phyloP scores from a whole-genome alignment of 2,888 invertebrate genomes.

The Dexiosoma caninum region DNA sequence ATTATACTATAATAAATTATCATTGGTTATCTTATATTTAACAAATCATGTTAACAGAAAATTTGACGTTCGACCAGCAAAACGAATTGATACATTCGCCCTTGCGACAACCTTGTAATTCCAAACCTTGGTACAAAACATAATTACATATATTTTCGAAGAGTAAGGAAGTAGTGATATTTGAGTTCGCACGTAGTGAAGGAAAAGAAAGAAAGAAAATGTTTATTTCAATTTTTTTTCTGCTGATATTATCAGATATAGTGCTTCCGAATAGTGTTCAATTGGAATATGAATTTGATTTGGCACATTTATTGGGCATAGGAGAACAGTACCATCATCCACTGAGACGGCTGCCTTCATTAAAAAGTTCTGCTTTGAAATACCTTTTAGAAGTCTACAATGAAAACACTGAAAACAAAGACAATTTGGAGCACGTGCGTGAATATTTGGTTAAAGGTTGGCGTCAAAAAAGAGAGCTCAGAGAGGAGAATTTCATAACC shows the following conservation, averaged over 20 bases:
- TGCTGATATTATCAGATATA: not conserved
- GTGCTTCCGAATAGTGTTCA: not conserved
- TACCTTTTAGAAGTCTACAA: slow-evolving; percentile 93
- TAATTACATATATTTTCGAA: not conserved
- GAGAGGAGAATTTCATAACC: slow-evolving; percentile 80
- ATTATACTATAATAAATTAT: too few relatives aligned
- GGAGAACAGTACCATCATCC: slow-evolving; percentile 84
- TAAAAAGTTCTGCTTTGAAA: slow-evolving; percentile 82
- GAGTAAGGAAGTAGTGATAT: not conserved
- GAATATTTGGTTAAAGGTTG: slow-evolving; percentile 79
- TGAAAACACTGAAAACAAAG: slow-evolving; percentile 81
- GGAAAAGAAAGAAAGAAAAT: not conserved
- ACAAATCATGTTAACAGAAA: too few relatives aligned
- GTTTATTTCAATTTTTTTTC: not conserved
- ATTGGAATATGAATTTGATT: slow-evolving; percentile 78
- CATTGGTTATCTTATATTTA: too few relatives aligned
- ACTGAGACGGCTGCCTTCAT: slow-evolving; percentile 76
- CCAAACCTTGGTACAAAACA: slow-evolving; percentile 26
- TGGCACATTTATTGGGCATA: slow-evolving; percentile 89
- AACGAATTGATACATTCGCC: too few relatives aligned
- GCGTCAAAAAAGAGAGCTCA: slow-evolving; percentile 77
- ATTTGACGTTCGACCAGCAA: too few relatives aligned
- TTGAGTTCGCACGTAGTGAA: not conserved
- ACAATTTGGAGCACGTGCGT: slow-evolving; percentile 67
- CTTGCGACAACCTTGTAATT: too few relatives aligned